Evolutionary conservation across 2,888 invertebrate species (phyloP), one percentile per base, ranked within the genome.

Genomic region (Zootermopsis nevadensis): DNA sequence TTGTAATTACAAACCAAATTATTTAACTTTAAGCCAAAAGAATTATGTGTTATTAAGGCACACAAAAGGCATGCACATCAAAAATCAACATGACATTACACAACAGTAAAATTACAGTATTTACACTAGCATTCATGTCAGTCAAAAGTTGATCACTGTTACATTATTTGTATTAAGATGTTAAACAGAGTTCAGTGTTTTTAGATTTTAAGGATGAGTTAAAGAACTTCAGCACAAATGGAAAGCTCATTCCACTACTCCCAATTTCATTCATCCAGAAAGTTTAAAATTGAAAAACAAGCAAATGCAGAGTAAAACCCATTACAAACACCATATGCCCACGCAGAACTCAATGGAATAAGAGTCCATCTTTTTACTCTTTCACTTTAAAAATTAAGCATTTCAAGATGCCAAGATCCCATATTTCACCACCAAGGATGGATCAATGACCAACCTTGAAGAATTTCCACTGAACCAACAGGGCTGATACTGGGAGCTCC

Each of bases 391-490:
- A 6, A 42, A n/a, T 48, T n/a, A 81, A 33, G 15, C 72, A 53
- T 72, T 53, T 33, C 48, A 48, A 53, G 55, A 53, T 31, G 31
- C 81, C 35, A 80, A 69, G 33, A 19, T 69, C 69, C 69, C 80
- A 69, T 24, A 53, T 38, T 24, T 79, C 79, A 79, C 79, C 79
- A 79, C 38, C 35, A 38, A 30, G 35, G 30, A 69, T 33, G 42
- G 35, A 55, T 53, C 77, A 69, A 79, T 60, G 79, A 82, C 82
- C 33, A 84, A 84, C 82, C 82, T 80, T 82, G 38, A 80, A 22
- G 77, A 27, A 82, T 60, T 33, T 82, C 80, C 80, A 84, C 80
- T 30, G 82, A 80, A 66, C 81, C 81, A 77, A 81, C 83, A 27
- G 80, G 80, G 33, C 35, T 83, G 48, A 83, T 67, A 55, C 33